Percentiles rank a stretch among this genome's conserved stretches.
Evolutionary conservation across 2,888 invertebrate species (phyloP).

Genomic region (Harpagoxenus sublaevis): DNA sequence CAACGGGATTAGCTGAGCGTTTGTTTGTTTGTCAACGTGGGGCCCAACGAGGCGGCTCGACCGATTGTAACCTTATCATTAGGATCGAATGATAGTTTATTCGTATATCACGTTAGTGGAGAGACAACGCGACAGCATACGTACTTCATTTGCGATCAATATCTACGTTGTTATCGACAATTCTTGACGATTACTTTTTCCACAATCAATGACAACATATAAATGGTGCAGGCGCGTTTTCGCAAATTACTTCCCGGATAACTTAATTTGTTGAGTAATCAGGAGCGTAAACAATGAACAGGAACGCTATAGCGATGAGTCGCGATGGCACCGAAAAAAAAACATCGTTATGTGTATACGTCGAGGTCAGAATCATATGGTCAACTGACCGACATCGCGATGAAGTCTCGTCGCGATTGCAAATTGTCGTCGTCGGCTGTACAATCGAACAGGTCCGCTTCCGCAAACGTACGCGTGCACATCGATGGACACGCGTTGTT

Average conservation of each 20-base stretch:
- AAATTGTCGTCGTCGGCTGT: conserved; percentile 39
- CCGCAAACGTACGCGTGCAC: conserved; percentile 28
- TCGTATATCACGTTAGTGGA: neutral
- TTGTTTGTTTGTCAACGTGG: conserved; percentile 25
- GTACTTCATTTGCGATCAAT: neutral
- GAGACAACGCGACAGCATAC: neutral
- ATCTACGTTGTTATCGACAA: neutral
- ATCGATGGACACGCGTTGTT: conserved; percentile 66
- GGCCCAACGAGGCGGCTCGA: neutral
- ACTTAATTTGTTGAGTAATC: neutral
- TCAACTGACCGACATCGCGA: conserved; percentile 9
- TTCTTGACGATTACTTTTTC: neutral
- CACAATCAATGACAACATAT: neutral
- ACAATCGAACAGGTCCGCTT: conserved; percentile 43
- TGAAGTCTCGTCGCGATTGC: conserved; percentile 35
- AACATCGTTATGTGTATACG: neutral
- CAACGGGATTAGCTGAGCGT: conserved; percentile 31
- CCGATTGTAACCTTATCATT: conserved; percentile 37
- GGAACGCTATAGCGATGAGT: neutral
- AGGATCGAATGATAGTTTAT: neutral
- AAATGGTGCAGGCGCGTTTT: neutral
- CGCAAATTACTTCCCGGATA: neutral
- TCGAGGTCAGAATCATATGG: conserved; percentile 9
- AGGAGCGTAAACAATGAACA: neutral
- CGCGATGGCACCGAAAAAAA: neutral